phyloP scores from a whole-genome alignment of 64 coral and sea anemone genomes.

The Stichodactyla helianthus region DNA sequence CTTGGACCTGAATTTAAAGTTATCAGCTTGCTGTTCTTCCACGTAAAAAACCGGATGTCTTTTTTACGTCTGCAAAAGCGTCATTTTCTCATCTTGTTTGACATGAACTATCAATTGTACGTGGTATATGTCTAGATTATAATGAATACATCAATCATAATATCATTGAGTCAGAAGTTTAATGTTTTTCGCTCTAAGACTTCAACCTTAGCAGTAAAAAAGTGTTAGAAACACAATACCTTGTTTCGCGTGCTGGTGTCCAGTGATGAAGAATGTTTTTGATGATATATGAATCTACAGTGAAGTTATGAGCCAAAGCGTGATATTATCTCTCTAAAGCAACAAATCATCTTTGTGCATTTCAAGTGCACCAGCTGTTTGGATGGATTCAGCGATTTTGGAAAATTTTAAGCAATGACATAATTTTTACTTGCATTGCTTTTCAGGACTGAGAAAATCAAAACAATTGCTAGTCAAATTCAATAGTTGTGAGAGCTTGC shows the following conservation, averaged over 20 bases:
- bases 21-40: no score
- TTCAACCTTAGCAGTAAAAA: neutral
- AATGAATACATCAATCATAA: no score
- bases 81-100: no score
- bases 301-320: neutral
- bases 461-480: neutral
- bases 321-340: neutral
- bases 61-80: no score
- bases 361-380: conserved; percentile 22
- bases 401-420: neutral
- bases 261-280: neutral
- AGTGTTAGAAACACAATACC: neutral
- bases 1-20: no score
- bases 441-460: neutral
- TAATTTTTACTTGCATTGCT: neutral
- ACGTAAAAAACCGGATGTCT: no score
- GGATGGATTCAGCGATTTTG: neutral
- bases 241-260: neutral
- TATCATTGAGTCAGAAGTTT: neutral
- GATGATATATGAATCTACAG: neutral
- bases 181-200: neutral
- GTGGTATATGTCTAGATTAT: no score
- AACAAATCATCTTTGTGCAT: neutral
- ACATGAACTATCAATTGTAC: no score
- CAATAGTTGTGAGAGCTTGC: no score